Conservation (phyloP, 2,797 vertebrate species). For the Capromys pilorides region DNA sequence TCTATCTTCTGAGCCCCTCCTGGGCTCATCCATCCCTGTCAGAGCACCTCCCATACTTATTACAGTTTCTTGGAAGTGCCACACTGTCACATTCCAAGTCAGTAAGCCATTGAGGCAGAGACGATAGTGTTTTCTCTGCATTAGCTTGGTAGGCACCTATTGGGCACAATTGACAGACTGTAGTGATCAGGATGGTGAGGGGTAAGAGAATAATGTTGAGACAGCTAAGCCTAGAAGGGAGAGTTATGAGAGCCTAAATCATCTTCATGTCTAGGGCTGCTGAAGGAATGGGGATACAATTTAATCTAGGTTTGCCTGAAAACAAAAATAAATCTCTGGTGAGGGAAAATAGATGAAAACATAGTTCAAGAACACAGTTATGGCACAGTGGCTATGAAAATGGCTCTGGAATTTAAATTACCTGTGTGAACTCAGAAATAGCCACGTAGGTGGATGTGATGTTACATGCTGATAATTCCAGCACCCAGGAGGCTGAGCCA, state of each 20-base stretch:
- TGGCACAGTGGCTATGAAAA: not conserved
- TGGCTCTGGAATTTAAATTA: conserved; percentile 1
- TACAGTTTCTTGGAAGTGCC: not conserved
- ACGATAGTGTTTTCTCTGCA: not conserved
- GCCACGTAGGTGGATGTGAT: not conserved
- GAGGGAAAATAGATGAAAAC: not conserved
- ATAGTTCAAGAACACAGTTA: not conserved
- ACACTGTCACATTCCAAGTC: not conserved
- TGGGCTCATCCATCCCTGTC: not conserved
- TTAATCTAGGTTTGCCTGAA: not conserved
- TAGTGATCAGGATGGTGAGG: not conserved
- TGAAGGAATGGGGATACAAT: not conserved
- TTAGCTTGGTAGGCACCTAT: not conserved
- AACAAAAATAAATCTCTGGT: not conserved
- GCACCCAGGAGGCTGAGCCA: not conserved
- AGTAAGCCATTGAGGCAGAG: not conserved
- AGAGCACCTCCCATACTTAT: not conserved
- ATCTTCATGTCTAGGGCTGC: not conserved
- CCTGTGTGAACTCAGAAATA: not conserved
- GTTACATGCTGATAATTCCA: not conserved
- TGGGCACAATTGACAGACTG: not conserved
- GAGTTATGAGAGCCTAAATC: not conserved
- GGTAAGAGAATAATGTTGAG: not conserved
- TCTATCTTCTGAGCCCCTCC: too few relatives aligned
- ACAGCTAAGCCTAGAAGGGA: not conserved